Conservation (phyloP, 2,797 vertebrate species). For the Typhlichthys subterraneus region DNA sequence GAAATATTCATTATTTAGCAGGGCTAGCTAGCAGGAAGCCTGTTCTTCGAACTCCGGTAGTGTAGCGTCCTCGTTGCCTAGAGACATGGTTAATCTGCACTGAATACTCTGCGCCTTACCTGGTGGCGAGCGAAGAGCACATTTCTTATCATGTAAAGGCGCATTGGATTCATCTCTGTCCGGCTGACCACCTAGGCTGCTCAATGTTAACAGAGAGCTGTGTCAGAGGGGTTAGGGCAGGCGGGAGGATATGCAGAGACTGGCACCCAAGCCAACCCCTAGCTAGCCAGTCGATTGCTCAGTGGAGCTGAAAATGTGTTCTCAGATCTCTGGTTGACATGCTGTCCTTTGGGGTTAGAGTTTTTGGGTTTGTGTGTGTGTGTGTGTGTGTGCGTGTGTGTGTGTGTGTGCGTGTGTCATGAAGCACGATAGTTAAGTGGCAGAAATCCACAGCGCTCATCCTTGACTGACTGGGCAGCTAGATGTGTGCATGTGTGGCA, state of each 20-base stretch:
- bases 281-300: constrained; percentile 76
- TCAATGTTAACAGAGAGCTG: constrained; percentile 52
- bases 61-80: no score
- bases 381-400: constrained; percentile 23
- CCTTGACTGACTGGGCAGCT: constrained; percentile 46
- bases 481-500: constrained; percentile 7
- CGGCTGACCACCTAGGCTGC: constrained; percentile 55
- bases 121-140: no score
- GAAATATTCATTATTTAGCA: no score
- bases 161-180: constrained; percentile 63
- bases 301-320: constrained; percentile 83
- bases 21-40: no score
- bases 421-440: constrained; percentile 47
- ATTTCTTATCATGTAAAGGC: no score
- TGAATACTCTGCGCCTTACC: no score
- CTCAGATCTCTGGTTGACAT: constrained; percentile 68
- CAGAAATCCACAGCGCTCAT: constrained; percentile 63
- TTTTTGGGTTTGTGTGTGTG: constrained; percentile 22
- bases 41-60: no score
- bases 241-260: constrained; percentile 67
- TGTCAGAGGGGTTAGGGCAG: constrained; percentile 7
- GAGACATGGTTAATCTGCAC: no score
- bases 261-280: constrained; percentile 67
- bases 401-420: constrained; percentile 15
- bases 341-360: constrained; percentile 64